Base-by-base conservation (phyloP, 2,113 vertebrate species). In the Chamaetylas fuelleborni region DNA sequence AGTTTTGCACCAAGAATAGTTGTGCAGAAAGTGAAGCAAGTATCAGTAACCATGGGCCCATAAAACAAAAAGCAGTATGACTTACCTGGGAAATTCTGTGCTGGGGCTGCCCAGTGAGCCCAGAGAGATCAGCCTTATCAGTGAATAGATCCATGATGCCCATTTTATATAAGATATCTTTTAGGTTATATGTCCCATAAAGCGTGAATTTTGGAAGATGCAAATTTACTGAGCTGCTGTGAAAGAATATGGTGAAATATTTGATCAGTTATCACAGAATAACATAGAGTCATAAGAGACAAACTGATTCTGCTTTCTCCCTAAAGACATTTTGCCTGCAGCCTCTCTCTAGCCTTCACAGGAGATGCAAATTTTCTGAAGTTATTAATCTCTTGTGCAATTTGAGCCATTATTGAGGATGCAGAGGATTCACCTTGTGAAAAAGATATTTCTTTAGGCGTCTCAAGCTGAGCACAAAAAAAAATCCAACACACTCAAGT, bases 151-250 rank as follows among this genome's bases (percentile, higher is more conserved):
- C 97, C 45, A 86, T 86, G 87, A 99, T 98, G 92, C 99, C 99
- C 98, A 99, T 97, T 56, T 94, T 81, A 17, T 67, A 84, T 92
- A 99, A 86, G 45, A 97, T 18, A 5, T 84, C 57, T 56, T 97
- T 97, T 79, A 99, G 96, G 9, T 97, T 29, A 13, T 98, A 98
- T 19, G 97, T 98, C 17, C 98, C 97, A 92, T 98, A 98, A 93
- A 99, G 97, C 64, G 97, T 98, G 90, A 99, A 97, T 95, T 98
- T 99, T 1, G 99, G 99, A 84, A 99, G 28, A 78, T 47, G 92
- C 9, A 99, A 3, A 1, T 72, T 17, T 82, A 80, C 94, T 45
- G 11, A 77, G 9, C 99, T 99, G 71, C 60, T 83, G 33, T 28
- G 13, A 5, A 64, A 93, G 69, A 76, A 81, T 33, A 53, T 17